These are phyloP conservation scores for Apomyelois bistriatella DNA, from an alignment of 2,888 invertebrate species.

Conservation along the genomic window DNA sequence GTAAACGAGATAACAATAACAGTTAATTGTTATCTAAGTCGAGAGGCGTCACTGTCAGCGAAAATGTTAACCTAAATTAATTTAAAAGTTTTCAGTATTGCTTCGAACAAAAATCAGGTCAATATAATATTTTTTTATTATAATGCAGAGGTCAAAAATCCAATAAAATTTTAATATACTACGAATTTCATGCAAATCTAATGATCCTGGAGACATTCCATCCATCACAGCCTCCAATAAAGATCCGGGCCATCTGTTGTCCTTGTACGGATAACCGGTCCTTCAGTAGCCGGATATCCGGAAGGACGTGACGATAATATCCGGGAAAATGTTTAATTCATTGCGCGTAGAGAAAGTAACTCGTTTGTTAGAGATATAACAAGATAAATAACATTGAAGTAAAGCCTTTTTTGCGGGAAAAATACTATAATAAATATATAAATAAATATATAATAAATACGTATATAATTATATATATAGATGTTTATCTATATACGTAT, in stretches of 20 bases:
- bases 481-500: no score
- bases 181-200: background rate
- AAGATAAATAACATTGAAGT: background rate
- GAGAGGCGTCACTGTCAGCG: no score
- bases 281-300: background rate
- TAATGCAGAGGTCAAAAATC: background rate
- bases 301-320: constrained; percentile 1
- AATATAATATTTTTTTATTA: background rate
- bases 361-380: background rate
- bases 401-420: background rate
- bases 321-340: constrained; percentile 1
- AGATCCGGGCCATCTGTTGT: background rate
- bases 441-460: no score
- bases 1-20: no score
- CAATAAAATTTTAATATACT: background rate
- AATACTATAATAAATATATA: no score
- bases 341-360: background rate
- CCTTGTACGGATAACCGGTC: background rate
- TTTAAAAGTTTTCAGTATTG: no score
- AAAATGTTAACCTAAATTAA: no score
- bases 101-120: background rate
- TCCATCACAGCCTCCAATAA: constrained; percentile 3
- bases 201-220: background rate
- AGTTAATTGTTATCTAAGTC: no score
- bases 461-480: no score